These are phyloP conservation scores for Limosa lapponica DNA, from an alignment of 2,797 vertebrate genomes.

Conservation along the genomic window DNA sequence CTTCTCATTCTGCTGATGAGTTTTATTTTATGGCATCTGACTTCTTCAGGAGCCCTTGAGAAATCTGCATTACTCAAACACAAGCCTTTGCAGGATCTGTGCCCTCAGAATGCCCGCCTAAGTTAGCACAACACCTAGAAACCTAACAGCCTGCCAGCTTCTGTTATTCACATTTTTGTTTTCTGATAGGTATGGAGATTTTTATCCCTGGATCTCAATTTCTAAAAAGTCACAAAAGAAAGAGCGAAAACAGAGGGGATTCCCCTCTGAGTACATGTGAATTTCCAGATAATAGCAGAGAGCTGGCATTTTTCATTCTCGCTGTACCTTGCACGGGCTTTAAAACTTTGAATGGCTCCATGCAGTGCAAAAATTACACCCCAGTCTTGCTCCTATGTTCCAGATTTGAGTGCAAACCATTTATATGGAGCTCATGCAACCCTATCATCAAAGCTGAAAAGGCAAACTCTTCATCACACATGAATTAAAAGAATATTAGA, in stretches of 20 bases:
- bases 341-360: not conserved
- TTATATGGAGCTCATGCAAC: not conserved
- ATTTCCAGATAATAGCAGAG: not conserved
- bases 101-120: not conserved
- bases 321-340: not conserved
- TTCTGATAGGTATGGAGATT: not conserved
- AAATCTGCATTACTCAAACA: not conserved
- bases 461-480: not conserved
- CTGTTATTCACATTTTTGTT: not conserved
- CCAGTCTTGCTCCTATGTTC: not conserved
- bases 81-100: not conserved
- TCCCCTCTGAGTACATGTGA: not conserved
- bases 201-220: not conserved
- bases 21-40: not conserved
- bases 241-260: not conserved
- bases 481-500: not conserved
- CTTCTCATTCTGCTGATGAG: not conserved
- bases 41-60: not conserved
- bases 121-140: not conserved
- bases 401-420: not conserved
- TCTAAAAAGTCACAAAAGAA: not conserved
- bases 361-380: not conserved
- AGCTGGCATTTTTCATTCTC: not conserved
- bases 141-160: not conserved
- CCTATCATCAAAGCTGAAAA: conserved; percentile 3